Evolutionary conservation across 2,797 vertebrate species (phyloP).

Genomic region (Oreochromis grahami): DNA sequence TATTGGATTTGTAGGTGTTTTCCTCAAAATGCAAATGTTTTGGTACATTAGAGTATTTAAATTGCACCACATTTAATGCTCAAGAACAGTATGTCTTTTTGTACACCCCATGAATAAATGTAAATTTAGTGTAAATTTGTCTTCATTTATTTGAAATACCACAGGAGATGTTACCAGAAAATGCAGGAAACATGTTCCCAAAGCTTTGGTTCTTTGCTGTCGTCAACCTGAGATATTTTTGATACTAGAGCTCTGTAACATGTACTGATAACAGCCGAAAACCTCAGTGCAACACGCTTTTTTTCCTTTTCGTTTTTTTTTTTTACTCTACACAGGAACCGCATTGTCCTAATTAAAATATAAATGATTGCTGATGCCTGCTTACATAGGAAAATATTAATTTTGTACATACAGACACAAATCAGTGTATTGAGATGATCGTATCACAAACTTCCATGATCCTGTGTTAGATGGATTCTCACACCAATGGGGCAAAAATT

Average conservation of each 20-base stretch:
- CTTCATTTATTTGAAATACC: not conserved
- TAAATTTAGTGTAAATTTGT: not conserved
- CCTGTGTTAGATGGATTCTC: not conserved
- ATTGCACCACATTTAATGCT: not conserved
- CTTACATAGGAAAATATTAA: not conserved
- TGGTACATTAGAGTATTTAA: not conserved
- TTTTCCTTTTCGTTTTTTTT: fast-evolving
- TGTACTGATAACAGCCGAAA: not conserved
- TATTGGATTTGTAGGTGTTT: not conserved
- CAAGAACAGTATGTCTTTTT: not conserved
- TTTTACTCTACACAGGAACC: not conserved
- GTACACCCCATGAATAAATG: not conserved
- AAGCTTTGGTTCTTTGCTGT: not conserved
- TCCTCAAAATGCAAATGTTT: not conserved
- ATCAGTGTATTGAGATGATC: not conserved
- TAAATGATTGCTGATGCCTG: not conserved
- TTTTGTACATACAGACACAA: not conserved
- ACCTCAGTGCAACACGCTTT: not conserved
- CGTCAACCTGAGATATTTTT: not conserved
- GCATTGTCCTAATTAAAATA: not conserved
- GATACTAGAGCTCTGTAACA: not conserved
- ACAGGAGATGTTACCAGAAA: not conserved
- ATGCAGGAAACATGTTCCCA: not conserved
- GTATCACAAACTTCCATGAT: not conserved
- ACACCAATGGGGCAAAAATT: not conserved